Base-by-base conservation (phyloP, 2,888 invertebrate genomes). In the Ectemnius cavifrons region DNA sequence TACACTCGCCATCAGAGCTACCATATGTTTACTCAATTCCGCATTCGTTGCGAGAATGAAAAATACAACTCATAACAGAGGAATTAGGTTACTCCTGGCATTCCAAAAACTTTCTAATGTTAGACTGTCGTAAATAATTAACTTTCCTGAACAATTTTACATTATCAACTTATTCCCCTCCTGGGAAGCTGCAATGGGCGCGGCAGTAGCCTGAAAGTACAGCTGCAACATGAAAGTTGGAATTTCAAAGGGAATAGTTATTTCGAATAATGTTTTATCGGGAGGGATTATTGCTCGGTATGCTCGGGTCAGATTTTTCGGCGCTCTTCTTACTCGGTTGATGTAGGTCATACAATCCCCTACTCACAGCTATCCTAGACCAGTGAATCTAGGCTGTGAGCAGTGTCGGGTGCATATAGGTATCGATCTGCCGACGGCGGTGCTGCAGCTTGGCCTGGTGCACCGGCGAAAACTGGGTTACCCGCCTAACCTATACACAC, bases 401-500 rank as follows among this genome's bases (percentile, higher is more conserved):
- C 78, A 77, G 80, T 68, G 70, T 76, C 71, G 77, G 78, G 80
- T 85, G 84, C 86, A 87, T 86, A 86, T 88, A 85, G 82, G 81
- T 84, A 85, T 84, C 81, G 81, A 81, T 81, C 81, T 75, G 62
- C 60, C 63, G 74, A 77, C 78, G 80, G 68, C 75, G 80, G 75
- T 80, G 77, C 77, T 81, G 85, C 82, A 81, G 82, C 76, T 75
- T 82, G 84, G 85, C 84, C 87, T 86, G 87, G 85, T 87, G 86
- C 86, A 87, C 82, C 83, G 82, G 76, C 78, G 78, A 88, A 89
- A 37, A 89, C 88, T 89, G 81, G 89, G 89, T 89, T 89, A 89
- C 85, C 84, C 78, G 83, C 79, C 82, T 81, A 83, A 85, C 82
- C 84, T 82, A 77, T 71, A 80, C 78, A 78, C 71, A 72, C 78